A percentile compares a stretch with the other conserved stretches of the same genome.
phyloP scores from a whole-genome alignment of 1,140 invertebrate genomes.

The Drosophila equinoxialis region DNA sequence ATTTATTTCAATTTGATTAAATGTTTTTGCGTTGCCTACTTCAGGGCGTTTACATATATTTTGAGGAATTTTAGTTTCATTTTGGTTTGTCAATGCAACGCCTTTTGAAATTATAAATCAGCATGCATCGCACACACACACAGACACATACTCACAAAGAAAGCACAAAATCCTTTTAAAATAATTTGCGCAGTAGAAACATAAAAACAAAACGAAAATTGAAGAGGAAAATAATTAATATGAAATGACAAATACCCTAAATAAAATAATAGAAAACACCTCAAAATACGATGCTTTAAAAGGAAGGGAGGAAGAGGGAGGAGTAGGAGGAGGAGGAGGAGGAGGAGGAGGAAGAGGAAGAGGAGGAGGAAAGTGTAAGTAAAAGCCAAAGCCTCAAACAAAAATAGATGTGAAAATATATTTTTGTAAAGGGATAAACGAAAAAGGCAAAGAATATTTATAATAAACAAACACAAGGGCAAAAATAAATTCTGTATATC shows the following conservation, averaged over 20 bases:
- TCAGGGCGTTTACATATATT: not conserved
- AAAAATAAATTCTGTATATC: no score
- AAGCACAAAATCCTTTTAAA: conserved; percentile 75
- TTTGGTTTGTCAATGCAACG: conserved; percentile 23
- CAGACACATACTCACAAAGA: conserved; percentile 19
- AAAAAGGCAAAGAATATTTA: no score
- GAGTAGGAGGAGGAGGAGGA: no score
- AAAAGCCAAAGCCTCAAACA: no score
- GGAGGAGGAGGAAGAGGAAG: no score
- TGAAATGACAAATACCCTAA: conserved; percentile 16
- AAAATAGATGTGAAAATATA: no score
- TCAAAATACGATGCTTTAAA: no score
- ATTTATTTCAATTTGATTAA: no score
- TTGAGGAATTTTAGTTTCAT: not conserved
- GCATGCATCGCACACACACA: conserved; percentile 29
- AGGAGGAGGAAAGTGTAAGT: not conserved
- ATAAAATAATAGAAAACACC: not conserved
- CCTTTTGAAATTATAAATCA: conserved; percentile 41
- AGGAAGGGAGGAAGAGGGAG: not conserved
- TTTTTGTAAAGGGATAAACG: no score
- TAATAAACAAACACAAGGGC: no score
- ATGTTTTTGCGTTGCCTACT: not conserved
- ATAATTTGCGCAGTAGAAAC: conserved; percentile 59
- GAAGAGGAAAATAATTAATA: not conserved
- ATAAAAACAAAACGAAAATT: conserved; percentile 24